Conservation (phyloP, 2,113 vertebrate species). For the Leuciscus idus region DNA sequence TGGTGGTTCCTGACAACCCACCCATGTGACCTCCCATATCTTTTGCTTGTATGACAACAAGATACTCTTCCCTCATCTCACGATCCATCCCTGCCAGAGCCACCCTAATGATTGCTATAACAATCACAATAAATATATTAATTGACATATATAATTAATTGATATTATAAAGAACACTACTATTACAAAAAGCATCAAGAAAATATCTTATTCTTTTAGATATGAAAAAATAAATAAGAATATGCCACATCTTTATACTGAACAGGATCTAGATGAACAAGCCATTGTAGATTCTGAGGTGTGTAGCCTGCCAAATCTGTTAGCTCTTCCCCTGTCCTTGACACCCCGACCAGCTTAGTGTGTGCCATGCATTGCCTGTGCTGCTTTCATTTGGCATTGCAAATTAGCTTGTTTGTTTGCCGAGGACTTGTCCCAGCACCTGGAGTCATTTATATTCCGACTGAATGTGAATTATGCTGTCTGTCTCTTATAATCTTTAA, state of each 20-base stretch:
- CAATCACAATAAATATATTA: slow-evolving; percentile 5
- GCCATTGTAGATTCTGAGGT: neutral
- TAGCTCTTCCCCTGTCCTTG: slow-evolving; percentile 30
- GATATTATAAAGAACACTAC: neutral
- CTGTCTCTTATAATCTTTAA: slow-evolving; percentile 48
- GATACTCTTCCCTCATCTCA: slow-evolving; percentile 96
- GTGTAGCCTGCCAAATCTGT: neutral
- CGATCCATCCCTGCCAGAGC: slow-evolving; percentile 98
- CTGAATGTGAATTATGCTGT: slow-evolving; percentile 49
- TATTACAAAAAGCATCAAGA: neutral
- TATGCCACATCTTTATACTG: neutral
- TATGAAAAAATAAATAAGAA: neutral
- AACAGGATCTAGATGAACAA: neutral
- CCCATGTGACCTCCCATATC: slow-evolving; percentile 99
- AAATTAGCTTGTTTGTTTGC: slow-evolving; percentile 73
- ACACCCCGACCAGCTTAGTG: slow-evolving; percentile 10
- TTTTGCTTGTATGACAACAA: slow-evolving; percentile 98
- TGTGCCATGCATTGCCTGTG: slow-evolving; percentile 1
- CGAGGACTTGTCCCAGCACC: slow-evolving; percentile 62
- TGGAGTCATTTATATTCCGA: slow-evolving; percentile 76
- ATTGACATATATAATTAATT: neutral
- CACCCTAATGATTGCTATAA: slow-evolving; percentile 92
- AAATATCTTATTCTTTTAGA: neutral
- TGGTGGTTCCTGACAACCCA: slow-evolving; percentile 94
- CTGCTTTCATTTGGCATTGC: slow-evolving; percentile 51